Evolutionary conservation across 1,140 invertebrate genomes (phyloP), one percentile per base, ranked within the genome.

Genomic region (Eurosta solidaginis): DNA sequence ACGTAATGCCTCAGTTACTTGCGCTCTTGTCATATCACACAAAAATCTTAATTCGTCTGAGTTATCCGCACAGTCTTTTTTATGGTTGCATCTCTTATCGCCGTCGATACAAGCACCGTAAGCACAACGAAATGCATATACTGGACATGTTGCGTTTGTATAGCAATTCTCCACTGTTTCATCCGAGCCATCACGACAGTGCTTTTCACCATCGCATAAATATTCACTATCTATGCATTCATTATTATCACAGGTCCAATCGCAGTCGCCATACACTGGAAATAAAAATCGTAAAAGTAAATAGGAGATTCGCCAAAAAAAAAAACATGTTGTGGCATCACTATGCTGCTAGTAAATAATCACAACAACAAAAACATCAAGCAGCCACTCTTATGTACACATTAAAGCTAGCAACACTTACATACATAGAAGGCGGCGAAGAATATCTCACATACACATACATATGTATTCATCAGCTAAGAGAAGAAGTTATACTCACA

Each of bases 61-160:
- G 29, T 90, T 90, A 82, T 94, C 92, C 0, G 88, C 78, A 82
- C 94, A 95, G 68, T 95, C 90, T n/a, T 83, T 82, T 2, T 87
- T 77, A 0, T 89, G 89, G 84, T 95, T 90, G 81, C 92, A 93
- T 45, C 85, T 86, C 0, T 84, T 84, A 45, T 91, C 89, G 1
- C 90, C 89, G 40, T 89, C 87, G 9, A 93, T 89, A 74, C 92
- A 93, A 1, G 89, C 90, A 1, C 92, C 92, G 74, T 93, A 87
- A 40, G 88, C 83, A 80, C 92, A 93, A 33, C 89, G 89, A 84
- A 91, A 92, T n/a, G 88, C 84, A 47, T 84, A 88, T 2, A 80
- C 77, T 5, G 85, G 84, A 80, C 91, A 92, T 2, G 25, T 68
- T 2, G 50, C 44, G 29, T 81, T 59, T 82, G 81, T 80, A 5